phyloP scores from a whole-genome alignment of 2,888 invertebrate genomes.

The Metacarcinus magister region DNA sequence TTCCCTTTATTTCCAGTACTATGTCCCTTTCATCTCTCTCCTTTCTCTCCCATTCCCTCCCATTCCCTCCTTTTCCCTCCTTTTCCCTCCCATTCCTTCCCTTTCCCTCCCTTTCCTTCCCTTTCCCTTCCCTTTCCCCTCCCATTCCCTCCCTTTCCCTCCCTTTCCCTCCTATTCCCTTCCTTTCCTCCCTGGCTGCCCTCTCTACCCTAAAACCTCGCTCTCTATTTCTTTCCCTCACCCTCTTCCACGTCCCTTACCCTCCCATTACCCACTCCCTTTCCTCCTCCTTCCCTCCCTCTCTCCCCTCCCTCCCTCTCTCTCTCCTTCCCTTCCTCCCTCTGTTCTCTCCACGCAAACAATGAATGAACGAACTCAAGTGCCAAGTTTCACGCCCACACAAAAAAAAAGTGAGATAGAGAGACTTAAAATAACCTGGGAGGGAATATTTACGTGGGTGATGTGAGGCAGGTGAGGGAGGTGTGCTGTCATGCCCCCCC shows the following conservation, averaged over 20 bases:
- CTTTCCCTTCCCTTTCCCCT: not conserved
- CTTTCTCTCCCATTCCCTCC: not conserved
- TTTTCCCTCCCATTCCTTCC: not conserved
- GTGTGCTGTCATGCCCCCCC: not conserved
- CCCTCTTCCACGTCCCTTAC: not conserved
- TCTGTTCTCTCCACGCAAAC: not conserved
- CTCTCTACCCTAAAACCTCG: not conserved
- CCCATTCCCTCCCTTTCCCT: not conserved
- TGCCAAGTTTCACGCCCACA: constrained; percentile 12
- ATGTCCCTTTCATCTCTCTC: not conserved
- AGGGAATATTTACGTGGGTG: not conserved
- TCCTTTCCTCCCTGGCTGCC: not conserved
- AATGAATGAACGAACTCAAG: not conserved
- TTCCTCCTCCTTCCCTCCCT: too few relatives aligned
- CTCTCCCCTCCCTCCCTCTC: not conserved
- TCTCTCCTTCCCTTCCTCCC: too few relatives aligned
- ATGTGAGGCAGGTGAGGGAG: not conserved
- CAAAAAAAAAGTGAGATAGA: constrained; percentile 30
- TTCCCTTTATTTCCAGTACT: too few relatives aligned
- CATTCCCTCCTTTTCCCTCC: not conserved
- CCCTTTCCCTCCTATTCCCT: not conserved
- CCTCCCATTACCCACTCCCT: too few relatives aligned
- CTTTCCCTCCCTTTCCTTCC: not conserved
- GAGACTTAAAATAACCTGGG: constrained; percentile 10
- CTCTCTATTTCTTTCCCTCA: not conserved